These are phyloP conservation scores for Plebejus melissa DNA, from an alignment of 2,888 invertebrate species.

Conservation along the genomic window DNA sequence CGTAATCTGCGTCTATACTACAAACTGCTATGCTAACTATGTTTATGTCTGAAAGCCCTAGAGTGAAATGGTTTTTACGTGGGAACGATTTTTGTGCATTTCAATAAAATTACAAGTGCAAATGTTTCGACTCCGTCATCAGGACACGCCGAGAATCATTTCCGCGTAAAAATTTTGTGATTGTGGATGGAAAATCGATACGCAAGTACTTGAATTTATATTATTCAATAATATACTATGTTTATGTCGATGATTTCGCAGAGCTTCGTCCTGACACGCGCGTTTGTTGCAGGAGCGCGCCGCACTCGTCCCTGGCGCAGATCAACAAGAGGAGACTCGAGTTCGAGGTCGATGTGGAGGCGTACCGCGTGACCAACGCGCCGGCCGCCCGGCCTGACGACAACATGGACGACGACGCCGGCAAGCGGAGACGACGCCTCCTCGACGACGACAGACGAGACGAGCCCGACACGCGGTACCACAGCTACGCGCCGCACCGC, in stretches of 20 bases:
- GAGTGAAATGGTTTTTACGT: constrained; percentile 80
- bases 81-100: constrained; percentile 79
- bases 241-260: background rate
- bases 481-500: constrained; percentile 52
- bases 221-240: constrained; percentile 43
- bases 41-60: constrained; percentile 76
- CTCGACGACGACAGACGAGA: constrained; percentile 65
- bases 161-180: constrained; percentile 79
- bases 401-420: constrained; percentile 53
- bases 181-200: constrained; percentile 78
- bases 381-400: constrained; percentile 56
- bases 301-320: constrained; percentile 80
- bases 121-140: constrained; percentile 69
- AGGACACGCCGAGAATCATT: constrained; percentile 79
- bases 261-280: constrained; percentile 32
- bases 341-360: constrained; percentile 76
- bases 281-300: constrained; percentile 64
- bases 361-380: constrained; percentile 63
- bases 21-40: constrained; percentile 45
- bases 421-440: constrained; percentile 68
- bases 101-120: constrained; percentile 65
- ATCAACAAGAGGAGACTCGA: constrained; percentile 86
- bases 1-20: constrained; percentile 23
- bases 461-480: constrained; percentile 51
- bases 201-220: constrained; percentile 69